Evolutionary conservation across 92 coral and sea anemone species (phyloP).

Genomic region (Phymanthus crucifer): DNA sequence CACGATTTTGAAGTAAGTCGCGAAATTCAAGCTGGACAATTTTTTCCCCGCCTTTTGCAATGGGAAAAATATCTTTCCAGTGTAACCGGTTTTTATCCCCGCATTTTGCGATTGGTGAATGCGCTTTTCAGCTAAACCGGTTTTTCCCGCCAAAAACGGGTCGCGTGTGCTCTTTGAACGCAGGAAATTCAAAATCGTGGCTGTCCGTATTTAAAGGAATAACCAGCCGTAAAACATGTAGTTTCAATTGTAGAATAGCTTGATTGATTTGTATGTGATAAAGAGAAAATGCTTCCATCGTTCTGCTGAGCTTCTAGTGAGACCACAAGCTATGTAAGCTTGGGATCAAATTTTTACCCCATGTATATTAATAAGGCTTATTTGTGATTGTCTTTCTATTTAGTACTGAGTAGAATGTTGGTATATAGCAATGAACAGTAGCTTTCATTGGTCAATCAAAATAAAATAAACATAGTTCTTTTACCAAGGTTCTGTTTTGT

Average conservation of each 20-base stretch:
- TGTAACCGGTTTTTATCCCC: background rate
- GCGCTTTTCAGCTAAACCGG: background rate
- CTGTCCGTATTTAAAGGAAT: background rate
- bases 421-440: background rate
- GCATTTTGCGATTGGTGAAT: background rate
- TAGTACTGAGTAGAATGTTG: conserved; percentile 24
- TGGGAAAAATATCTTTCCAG: background rate
- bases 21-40: background rate
- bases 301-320: conserved; percentile 11
- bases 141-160: conserved; percentile 5
- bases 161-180: background rate
- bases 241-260: background rate
- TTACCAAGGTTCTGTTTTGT: conserved; percentile 11
- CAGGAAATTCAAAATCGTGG: background rate
- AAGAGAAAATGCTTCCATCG: conserved; percentile 12
- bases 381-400: conserved; percentile 35
- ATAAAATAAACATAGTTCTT: conserved; percentile 33
- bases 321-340: conserved; percentile 27
- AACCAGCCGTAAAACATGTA: background rate
- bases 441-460: conserved; percentile 17
- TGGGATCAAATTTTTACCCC: conserved; percentile 26
- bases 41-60: background rate
- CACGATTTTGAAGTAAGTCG: background rate
- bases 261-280: background rate
- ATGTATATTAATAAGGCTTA: conserved; percentile 31